A percentile compares a stretch with the other conserved stretches of the same genome.
Evolutionary conservation across 2,797 vertebrate species (phyloP).

Genomic region (Gambelia wislizenii): DNA sequence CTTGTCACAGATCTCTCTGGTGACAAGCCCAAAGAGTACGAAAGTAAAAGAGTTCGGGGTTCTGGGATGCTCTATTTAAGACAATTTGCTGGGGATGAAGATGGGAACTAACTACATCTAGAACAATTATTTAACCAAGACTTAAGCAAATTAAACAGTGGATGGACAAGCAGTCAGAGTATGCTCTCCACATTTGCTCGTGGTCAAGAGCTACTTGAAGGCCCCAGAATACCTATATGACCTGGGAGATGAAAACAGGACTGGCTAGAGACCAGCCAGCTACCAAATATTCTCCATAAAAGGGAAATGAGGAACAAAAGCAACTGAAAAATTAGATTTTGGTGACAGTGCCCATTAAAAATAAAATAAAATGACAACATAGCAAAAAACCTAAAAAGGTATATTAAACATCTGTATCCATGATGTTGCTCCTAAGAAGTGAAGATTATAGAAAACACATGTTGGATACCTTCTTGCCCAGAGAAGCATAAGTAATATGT

Average conservation of each 20-base stretch:
- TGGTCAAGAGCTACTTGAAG: not conserved
- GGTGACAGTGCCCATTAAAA: not conserved
- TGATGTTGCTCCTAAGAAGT: not conserved
- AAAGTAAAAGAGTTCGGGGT: constrained; percentile 36
- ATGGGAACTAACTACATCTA: not conserved
- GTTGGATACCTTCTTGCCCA: not conserved
- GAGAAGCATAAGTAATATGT: not conserved
- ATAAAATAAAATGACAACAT: not conserved
- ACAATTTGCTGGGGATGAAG: not conserved
- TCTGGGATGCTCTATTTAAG: not conserved
- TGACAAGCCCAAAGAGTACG: constrained; percentile 36
- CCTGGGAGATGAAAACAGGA: not conserved
- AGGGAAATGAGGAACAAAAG: not conserved
- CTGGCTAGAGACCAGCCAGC: constrained; percentile 2
- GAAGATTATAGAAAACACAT: not conserved
- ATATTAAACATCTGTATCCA: not conserved
- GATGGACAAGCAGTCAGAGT: not conserved
- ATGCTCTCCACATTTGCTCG: not conserved
- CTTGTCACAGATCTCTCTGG: constrained; percentile 30
- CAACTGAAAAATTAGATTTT: not conserved
- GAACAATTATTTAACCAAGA: not conserved
- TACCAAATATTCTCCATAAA: not conserved
- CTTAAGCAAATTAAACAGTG: not conserved
- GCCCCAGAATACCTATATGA: not conserved
- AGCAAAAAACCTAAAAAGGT: not conserved